Percentiles rank a stretch among this genome's conserved stretches.
phyloP scores from a whole-genome alignment of 2,113 vertebrate genomes.

The Anhinga rufa region DNA sequence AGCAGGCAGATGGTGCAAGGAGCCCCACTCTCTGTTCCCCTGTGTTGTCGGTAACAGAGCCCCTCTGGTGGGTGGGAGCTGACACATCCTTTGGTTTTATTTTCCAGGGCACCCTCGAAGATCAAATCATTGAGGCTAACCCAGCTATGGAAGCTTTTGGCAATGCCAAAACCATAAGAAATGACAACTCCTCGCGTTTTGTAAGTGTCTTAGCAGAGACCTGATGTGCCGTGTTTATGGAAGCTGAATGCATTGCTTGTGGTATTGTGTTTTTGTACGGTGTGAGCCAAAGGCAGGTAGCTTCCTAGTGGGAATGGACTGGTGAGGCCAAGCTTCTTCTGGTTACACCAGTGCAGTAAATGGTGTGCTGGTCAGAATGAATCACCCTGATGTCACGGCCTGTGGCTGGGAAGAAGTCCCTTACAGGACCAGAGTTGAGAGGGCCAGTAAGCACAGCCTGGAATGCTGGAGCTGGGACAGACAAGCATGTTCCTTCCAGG shows the following conservation, averaged over 20 bases:
- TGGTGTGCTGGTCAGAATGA: not conserved
- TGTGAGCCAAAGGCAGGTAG: not conserved
- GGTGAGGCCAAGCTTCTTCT: not conserved
- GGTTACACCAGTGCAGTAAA: not conserved
- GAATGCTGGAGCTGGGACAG: not conserved
- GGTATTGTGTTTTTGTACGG: not conserved
- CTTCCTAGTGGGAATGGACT: not conserved
- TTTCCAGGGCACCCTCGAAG: conserved; percentile 88
- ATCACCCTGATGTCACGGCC: not conserved
- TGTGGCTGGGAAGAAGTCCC: not conserved
- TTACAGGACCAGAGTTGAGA: not conserved
- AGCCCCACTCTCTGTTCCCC: not conserved
- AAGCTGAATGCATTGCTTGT: not conserved
- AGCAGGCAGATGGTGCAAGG: not conserved
- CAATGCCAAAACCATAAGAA: conserved; percentile 92
- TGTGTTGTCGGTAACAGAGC: not conserved
- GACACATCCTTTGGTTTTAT: not conserved
- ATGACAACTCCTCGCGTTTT: conserved; percentile 94
- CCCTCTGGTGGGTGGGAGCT: not conserved
- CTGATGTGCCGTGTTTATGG: accelerated
- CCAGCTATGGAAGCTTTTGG: conserved; percentile 96
- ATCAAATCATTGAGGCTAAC: conserved; percentile 96
- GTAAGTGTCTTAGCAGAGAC: conserved; percentile 71
- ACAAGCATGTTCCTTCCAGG: not conserved
- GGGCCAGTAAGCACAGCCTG: not conserved